These are phyloP conservation scores for Platichthys flesus DNA, from an alignment of 2,113 vertebrate genomes.

Conservation along the genomic window DNA sequence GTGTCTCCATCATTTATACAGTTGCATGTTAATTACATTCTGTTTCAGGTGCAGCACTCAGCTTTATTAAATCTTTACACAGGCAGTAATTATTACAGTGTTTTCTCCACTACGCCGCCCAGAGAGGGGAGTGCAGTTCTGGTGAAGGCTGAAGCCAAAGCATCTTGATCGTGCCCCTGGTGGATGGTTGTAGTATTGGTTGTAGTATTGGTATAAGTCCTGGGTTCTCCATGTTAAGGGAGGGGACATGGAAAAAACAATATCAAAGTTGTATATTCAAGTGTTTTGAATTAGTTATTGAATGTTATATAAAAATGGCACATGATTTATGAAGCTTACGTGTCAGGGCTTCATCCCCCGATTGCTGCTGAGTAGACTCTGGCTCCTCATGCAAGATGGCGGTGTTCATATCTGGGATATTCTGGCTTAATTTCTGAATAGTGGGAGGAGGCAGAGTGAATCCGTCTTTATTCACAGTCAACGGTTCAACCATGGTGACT, in stretches of 20 bases:
- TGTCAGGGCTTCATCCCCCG: too few relatives aligned
- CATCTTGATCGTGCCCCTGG: too few relatives aligned
- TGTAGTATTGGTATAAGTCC: too few relatives aligned
- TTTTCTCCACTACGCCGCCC: background rate
- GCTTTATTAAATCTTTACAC: slow-evolving; percentile 12
- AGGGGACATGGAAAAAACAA: background rate
- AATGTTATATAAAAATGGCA: too few relatives aligned
- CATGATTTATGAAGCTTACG: too few relatives aligned
- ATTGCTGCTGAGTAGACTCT: too few relatives aligned
- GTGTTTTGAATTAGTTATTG: too few relatives aligned
- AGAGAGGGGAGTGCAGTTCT: background rate
- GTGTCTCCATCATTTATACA: background rate
- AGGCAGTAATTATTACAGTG: background rate
- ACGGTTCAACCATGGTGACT: background rate
- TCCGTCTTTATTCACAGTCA: background rate
- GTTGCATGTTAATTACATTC: background rate
- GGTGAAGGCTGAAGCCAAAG: background rate
- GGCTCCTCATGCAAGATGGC: too few relatives aligned
- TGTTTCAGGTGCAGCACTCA: background rate
- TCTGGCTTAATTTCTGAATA: too few relatives aligned
- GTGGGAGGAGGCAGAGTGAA: too few relatives aligned
- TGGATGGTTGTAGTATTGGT: background rate
- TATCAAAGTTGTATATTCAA: too few relatives aligned
- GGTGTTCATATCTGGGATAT: too few relatives aligned
- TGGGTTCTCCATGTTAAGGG: background rate